Conservation (phyloP, 1,140 invertebrate genomes). For the Palaemon carinicauda region DNA sequence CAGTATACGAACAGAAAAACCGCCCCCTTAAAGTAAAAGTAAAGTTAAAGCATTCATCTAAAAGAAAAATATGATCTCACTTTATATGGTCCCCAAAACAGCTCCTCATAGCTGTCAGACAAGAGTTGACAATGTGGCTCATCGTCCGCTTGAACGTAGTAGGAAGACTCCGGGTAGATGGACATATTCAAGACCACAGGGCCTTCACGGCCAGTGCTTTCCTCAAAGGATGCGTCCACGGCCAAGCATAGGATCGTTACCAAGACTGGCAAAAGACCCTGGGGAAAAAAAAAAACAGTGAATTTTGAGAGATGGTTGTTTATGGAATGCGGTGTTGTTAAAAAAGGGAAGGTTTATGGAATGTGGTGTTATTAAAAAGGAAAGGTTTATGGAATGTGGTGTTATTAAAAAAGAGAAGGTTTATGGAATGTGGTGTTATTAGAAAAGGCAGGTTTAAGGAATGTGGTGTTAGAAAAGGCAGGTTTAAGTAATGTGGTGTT, state of each 20-base stretch:
- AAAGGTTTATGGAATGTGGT: no score
- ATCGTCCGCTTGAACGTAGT: conserved; percentile 11
- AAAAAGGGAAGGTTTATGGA: no score
- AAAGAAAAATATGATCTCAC: background rate
- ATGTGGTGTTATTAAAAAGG: no score
- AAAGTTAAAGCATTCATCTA: background rate
- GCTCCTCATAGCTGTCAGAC: background rate
- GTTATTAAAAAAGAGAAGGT: no score
- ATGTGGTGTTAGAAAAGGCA: no score
- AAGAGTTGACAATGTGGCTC: background rate
- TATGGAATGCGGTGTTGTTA: no score
- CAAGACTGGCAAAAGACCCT: conserved; percentile 46
- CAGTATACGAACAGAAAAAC: no score
- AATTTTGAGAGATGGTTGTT: no score
- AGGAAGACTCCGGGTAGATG: conserved; percentile 26
- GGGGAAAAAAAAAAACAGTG: background rate
- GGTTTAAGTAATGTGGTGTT: no score
- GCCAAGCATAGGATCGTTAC: conserved; percentile 47
- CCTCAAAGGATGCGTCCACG: conserved; percentile 13
- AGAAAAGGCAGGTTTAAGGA: no score
- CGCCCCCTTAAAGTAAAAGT: no score
- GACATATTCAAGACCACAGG: conserved; percentile 16
- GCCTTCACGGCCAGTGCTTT: conserved; percentile 3
- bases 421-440: no score
- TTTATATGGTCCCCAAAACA: conserved; percentile 34